Evolutionary conservation across 2,888 invertebrate species (phyloP).

Genomic region (Deilephila elpenor): DNA sequence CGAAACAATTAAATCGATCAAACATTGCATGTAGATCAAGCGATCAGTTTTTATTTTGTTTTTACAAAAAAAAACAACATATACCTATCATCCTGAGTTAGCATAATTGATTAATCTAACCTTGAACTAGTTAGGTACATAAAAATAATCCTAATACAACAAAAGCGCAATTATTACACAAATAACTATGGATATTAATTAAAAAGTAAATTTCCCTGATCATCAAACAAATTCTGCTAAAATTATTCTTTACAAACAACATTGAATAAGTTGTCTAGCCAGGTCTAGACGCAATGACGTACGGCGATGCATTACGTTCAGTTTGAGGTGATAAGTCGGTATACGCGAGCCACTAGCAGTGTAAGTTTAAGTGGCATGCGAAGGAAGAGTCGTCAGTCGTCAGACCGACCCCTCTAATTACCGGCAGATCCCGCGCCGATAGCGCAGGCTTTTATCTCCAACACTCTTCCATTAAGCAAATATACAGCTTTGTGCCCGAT

Average conservation of each 20-base stretch:
- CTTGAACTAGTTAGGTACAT: not conserved
- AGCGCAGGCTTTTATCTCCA: slow-evolving; percentile 80
- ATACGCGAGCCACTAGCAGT: slow-evolving; percentile 53
- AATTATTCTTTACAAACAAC: not conserved
- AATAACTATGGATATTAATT: not conserved
- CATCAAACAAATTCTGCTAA: no score
- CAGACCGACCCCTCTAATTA: slow-evolving; percentile 76
- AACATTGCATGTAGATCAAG: not conserved
- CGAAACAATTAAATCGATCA: slow-evolving; percentile 21
- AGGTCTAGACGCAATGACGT: not conserved
- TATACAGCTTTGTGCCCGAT: slow-evolving; percentile 79
- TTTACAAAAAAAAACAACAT: not conserved
- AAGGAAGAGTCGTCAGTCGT: slow-evolving; percentile 60
- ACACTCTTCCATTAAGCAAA: slow-evolving; percentile 83
- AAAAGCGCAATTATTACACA: not conserved
- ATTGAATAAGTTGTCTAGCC: not conserved
- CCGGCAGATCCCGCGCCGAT: slow-evolving; percentile 71
- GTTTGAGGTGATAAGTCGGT: slow-evolving; percentile 31
- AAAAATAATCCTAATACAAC: not conserved
- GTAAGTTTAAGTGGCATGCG: slow-evolving; percentile 79
- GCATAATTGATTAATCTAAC: not conserved
- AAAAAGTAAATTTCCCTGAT: not conserved
- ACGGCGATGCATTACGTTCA: slow-evolving; percentile 27
- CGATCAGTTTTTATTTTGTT: not conserved
- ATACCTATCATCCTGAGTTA: not conserved